A percentile compares a stretch with the other conserved stretches of the same genome.
Conservation (phyloP, 30 jellyfish, hydroid and myxozoan species). For the Turritopsis dohrnii region DNA sequence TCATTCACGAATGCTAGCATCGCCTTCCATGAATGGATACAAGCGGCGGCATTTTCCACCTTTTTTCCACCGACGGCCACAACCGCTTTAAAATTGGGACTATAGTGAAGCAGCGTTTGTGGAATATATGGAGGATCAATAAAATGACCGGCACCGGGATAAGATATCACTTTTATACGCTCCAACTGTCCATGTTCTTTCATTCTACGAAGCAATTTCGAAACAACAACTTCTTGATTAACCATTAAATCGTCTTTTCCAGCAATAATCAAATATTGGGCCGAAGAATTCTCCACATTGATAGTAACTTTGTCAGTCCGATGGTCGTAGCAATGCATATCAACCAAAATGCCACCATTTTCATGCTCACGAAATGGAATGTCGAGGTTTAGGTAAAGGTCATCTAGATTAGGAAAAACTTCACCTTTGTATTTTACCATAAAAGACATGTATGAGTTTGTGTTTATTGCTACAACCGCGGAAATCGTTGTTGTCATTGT, state of each 20-base stretch:
- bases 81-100: not conserved
- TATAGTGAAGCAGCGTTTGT: conserved; percentile 2
- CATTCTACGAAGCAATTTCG: not conserved
- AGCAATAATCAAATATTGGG: conserved; percentile 21
- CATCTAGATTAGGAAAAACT: not conserved
- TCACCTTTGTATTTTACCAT: not conserved
- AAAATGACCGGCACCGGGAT: conserved; percentile 68
- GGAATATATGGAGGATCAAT: conserved; percentile 79
- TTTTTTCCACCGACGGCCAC: conserved; percentile 56
- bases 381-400: not conserved
- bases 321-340: not conserved
- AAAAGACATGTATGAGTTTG: conserved; percentile 1
- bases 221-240: conserved; percentile 8
- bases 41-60: conserved; percentile 53
- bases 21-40: conserved; percentile 62
- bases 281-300: conserved; percentile 10
- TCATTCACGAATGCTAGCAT: conserved; percentile 29
- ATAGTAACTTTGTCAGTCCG: not conserved
- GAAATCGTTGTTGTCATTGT: conserved; percentile 1
- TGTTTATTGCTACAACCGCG: conserved; percentile 38
- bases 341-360: conserved; percentile 6
- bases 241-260: conserved; percentile 21
- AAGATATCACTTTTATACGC: not conserved
- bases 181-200: conserved; percentile 3
- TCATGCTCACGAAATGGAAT: not conserved